Percentiles rank a stretch among this genome's conserved stretches.
These are phyloP conservation scores for Noctua fimbriata DNA, from an alignment of 2,888 invertebrate genomes.

Conservation along the genomic window DNA sequence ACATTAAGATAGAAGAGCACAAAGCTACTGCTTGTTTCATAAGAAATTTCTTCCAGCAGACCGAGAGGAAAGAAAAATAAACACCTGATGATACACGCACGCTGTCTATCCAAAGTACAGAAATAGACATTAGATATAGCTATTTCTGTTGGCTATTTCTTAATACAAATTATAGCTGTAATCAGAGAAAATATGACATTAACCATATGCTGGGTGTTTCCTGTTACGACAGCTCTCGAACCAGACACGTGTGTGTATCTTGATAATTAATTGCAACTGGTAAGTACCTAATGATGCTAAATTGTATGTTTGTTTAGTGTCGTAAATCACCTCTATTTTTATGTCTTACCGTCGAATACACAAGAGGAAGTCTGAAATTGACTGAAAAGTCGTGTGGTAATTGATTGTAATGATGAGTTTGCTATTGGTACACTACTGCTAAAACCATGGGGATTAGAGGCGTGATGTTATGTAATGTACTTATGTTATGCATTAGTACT, in stretches of 20 bases:
- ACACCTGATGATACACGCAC: not conserved
- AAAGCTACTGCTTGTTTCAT: too few species aligned
- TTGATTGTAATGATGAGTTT: too few species aligned
- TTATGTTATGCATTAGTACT: too few species aligned
- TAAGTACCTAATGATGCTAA: not conserved
- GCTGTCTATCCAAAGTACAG: not conserved
- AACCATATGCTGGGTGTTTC: slow-evolving; percentile 24
- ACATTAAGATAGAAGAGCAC: too few species aligned
- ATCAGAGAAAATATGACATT: slow-evolving; percentile 15
- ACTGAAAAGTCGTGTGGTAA: too few species aligned
- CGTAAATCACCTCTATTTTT: not conserved
- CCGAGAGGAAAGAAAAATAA: too few species aligned
- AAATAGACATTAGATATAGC: not conserved
- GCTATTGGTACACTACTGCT: too few species aligned
- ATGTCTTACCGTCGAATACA: not conserved
- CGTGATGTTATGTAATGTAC: too few species aligned
- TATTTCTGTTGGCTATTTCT: not conserved
- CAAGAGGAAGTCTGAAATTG: not conserved
- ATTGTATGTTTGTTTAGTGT: slow-evolving; percentile 19
- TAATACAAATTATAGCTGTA: not conserved
- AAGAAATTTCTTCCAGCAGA: too few species aligned
- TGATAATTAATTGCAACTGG: not conserved
- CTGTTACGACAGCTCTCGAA: not conserved
- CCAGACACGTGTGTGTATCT: not conserved
- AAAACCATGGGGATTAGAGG: too few species aligned